Evolutionary conservation across 2,888 invertebrate species (phyloP), one percentile per base, ranked within the genome.

Genomic region (Perdita meconis): DNA sequence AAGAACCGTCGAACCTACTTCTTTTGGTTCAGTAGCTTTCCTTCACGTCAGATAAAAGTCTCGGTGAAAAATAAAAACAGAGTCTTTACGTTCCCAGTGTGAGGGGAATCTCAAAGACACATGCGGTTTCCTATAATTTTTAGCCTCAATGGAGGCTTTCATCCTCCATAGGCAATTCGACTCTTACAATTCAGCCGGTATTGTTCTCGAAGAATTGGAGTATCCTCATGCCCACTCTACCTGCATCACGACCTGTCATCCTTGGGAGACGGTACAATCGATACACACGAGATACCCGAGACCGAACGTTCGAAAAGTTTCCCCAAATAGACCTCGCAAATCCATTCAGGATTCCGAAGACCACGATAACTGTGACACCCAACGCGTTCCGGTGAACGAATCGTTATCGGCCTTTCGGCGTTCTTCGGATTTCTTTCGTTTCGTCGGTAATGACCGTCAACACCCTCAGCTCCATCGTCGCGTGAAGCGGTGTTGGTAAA

Each of bases 401-500:
- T 36, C n/a, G 36, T 36, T 69, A 63, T 69, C 69, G 4, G 47
- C 1, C 70, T 22, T 30, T 22, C 67, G 2, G 67, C 36, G 36
- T 70, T 55, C 44, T 24, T 1, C 13, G 13, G 19, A 36, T 42
- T 68, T 71, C 67, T 71, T 16, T 56, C 56, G 68, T 71, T 19
- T 56, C 56, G 30, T 38, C 6, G 56, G 44, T 40, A 12, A 34
- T 60, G 44, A 55, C 42, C 60, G 13, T 30, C n/a, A 1, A 1
- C 42, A 50, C 36, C n/a, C 42, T 44, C 38, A 40, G 16, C 61
- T 30, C 56, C 50, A 47, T 70, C 65, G 55, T 70, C 65, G 65
- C 55, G 34, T 34, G 50, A 50, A 56, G 44, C 47, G 55, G 76
- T 80, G 83, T 86, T 85, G 75, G 85, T 84, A 86, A 87, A 87